Evolutionary conservation across 2,888 invertebrate species (phyloP).

Genomic region (Zaprionus obscuricornis): DNA sequence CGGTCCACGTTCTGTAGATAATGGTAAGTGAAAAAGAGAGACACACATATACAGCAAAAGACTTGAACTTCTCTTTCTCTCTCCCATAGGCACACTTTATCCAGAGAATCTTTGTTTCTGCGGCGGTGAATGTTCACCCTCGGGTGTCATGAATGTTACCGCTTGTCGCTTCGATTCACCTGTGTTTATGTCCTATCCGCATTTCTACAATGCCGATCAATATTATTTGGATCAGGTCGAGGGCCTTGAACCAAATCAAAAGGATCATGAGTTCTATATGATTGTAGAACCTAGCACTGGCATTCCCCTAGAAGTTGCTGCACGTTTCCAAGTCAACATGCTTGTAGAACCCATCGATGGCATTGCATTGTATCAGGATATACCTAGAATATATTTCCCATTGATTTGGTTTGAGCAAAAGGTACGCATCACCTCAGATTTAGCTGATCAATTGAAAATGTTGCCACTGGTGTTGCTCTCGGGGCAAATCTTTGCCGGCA

Average conservation of each 20-base stretch:
- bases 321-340: slow-evolving; percentile 91
- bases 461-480: slow-evolving; percentile 85
- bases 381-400: slow-evolving; percentile 89
- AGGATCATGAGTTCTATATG: slow-evolving; percentile 90
- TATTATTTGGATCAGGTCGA: slow-evolving; percentile 86
- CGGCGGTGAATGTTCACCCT: slow-evolving; percentile 88
- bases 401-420: slow-evolving; percentile 91
- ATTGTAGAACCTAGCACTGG: slow-evolving; percentile 90
- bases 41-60: background rate
- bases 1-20: slow-evolving; percentile 87
- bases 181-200: slow-evolving; percentile 92
- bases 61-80: background rate
- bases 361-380: slow-evolving; percentile 87
- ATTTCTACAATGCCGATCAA: slow-evolving; percentile 91
- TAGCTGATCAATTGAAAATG: slow-evolving; percentile 85
- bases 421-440: slow-evolving; percentile 85
- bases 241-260: slow-evolving; percentile 87
- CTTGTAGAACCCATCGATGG: slow-evolving; percentile 87
- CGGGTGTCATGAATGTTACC: slow-evolving; percentile 91
- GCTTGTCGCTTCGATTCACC: slow-evolving; percentile 92
- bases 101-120: slow-evolving; percentile 89
- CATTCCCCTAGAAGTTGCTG: slow-evolving; percentile 89
- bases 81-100: slow-evolving; percentile 84
- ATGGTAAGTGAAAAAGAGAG: slow-evolving; percentile 84
- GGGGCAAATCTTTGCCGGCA: slow-evolving; percentile 84